A percentile compares a stretch with the other conserved stretches of the same genome.
Evolutionary conservation across 2,797 vertebrate genomes (phyloP).

Genomic region (Pantherophis alleghaniensis): DNA sequence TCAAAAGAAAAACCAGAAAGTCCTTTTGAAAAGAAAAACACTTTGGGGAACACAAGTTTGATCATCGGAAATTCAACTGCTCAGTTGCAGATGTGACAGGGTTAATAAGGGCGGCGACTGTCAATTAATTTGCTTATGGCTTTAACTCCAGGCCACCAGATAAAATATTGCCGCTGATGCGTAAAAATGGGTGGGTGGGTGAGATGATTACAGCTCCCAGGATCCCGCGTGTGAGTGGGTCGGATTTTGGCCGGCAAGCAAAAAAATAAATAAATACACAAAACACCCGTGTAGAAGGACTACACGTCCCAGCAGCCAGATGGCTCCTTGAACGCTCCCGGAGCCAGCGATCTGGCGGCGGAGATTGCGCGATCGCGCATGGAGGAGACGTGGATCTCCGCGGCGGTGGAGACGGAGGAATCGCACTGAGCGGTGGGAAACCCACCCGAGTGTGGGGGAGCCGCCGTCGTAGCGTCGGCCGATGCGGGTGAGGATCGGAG

Average conservation of each 20-base stretch:
- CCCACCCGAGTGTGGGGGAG: neutral
- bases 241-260: neutral
- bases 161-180: neutral
- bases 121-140: neutral
- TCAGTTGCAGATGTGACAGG: neutral
- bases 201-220: slow-evolving; percentile 13
- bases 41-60: neutral
- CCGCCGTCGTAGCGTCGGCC: neutral
- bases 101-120: neutral
- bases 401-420: neutral
- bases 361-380: neutral
- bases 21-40: no score
- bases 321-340: neutral
- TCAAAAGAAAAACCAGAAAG: no score
- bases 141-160: neutral
- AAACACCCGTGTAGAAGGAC: neutral
- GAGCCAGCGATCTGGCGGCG: neutral
- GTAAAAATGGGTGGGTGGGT: neutral
- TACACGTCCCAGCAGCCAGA: slow-evolving; percentile 8
- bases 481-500: slow-evolving; percentile 5
- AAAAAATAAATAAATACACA: neutral
- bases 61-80: neutral
- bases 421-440: neutral
- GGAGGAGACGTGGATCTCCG: neutral
- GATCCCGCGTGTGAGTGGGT: neutral